Conservation (phyloP, 2,888 invertebrate genomes). For the Lepidonotus clava region DNA sequence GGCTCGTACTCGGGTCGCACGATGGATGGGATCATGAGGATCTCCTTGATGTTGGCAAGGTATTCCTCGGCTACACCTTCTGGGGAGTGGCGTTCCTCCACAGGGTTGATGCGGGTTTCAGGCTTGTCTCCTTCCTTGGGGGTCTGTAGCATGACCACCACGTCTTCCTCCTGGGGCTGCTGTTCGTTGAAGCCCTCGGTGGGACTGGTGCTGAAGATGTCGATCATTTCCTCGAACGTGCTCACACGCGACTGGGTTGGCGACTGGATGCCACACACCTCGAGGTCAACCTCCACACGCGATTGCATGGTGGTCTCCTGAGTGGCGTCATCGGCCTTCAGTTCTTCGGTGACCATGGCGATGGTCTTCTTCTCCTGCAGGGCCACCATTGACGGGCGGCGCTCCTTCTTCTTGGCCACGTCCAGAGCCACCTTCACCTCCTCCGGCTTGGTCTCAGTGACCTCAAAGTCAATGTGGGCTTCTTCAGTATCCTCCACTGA, state of each 20-base stretch:
- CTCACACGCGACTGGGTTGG: constrained; percentile 62
- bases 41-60: constrained; percentile 64
- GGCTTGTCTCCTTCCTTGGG: constrained; percentile 58
- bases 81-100: constrained; percentile 59
- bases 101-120: constrained; percentile 56
- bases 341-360: constrained; percentile 57
- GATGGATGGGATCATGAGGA: constrained; percentile 64
- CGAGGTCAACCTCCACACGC: constrained; percentile 58
- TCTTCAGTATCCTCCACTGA: constrained; percentile 58
- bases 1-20: constrained; percentile 65
- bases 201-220: constrained; percentile 62
- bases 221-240: constrained; percentile 60
- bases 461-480: constrained; percentile 56
- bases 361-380: constrained; percentile 58
- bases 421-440: constrained; percentile 59
- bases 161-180: constrained; percentile 58
- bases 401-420: constrained; percentile 58
- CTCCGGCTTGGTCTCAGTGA: constrained; percentile 61
- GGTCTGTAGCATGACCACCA: constrained; percentile 34
- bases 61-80: constrained; percentile 63
- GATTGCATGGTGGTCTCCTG: constrained; percentile 59
- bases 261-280: constrained; percentile 56
- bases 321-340: constrained; percentile 56
- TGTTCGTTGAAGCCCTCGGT: constrained; percentile 61
- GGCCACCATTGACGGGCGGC: constrained; percentile 56